Percentiles rank a stretch among this genome's conserved stretches.
Conservation (phyloP, 2,113 vertebrate species). For the Cyanoderma ruficeps region DNA sequence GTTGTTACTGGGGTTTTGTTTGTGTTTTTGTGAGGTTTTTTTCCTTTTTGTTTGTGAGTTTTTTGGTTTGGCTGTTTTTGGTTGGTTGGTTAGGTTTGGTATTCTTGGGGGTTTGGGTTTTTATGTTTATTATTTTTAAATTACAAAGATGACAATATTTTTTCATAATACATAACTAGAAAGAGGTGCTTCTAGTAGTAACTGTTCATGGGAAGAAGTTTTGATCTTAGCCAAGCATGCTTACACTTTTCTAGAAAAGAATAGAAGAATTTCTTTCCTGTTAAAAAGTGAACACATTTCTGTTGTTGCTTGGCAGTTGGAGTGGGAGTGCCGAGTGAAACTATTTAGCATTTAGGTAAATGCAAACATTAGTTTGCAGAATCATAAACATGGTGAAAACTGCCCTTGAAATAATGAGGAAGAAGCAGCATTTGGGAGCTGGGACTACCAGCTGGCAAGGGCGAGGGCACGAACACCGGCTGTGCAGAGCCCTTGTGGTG, state of each 20-base stretch:
- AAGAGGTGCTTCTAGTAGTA: not conserved
- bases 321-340: not conserved
- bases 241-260: not conserved
- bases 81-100: not conserved
- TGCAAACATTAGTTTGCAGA: not conserved
- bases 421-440: not conserved
- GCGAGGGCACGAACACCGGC: rapidly evolving
- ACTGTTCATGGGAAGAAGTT: not conserved
- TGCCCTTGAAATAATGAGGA: not conserved
- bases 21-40: not conserved
- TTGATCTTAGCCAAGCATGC: not conserved
- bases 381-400: not conserved
- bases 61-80: not conserved
- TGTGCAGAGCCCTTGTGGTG: rapidly evolving
- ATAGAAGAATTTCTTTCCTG: not conserved
- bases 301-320: not conserved
- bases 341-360: not conserved
- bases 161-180: not conserved
- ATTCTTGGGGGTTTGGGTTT: not conserved
- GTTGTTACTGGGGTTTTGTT: not conserved
- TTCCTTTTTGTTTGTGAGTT: not conserved
- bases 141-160: not conserved
- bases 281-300: not conserved
- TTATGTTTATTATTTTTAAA: not conserved
- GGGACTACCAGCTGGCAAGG: rapidly evolving